Conservation (phyloP, 2,113 vertebrate genomes). For the Passer domesticus region DNA sequence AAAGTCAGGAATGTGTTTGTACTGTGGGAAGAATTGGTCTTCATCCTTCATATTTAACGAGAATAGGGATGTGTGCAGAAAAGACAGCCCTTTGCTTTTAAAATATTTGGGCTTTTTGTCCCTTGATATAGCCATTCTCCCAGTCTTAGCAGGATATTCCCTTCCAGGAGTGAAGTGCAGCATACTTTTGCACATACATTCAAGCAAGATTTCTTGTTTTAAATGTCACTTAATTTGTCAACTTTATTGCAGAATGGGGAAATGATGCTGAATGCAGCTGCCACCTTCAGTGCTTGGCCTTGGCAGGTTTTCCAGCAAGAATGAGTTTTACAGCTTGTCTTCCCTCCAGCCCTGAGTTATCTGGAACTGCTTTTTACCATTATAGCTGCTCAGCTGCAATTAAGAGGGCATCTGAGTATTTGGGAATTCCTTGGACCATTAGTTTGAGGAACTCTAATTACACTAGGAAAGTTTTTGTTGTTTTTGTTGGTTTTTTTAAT, state of each 20-base stretch:
- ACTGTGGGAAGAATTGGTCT: not conserved
- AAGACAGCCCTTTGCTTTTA: constrained; percentile 8
- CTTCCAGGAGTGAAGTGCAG: constrained; percentile 34
- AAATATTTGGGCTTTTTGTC: constrained; percentile 30
- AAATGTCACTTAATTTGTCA: constrained; percentile 72
- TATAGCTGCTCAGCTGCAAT: constrained; percentile 70
- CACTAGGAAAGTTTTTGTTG: not conserved
- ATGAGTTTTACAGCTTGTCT: constrained; percentile 70
- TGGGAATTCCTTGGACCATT: constrained; percentile 73
- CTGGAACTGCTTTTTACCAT: constrained; percentile 66
- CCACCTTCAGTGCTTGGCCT: constrained; percentile 67
- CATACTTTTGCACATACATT: constrained; percentile 41
- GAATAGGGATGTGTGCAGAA: not conserved
- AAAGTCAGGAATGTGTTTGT: not conserved
- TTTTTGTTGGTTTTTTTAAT: not conserved
- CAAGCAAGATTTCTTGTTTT: constrained; percentile 45
- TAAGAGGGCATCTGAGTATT: constrained; percentile 73
- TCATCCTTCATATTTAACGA: constrained; percentile 22
- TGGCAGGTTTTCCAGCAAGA: constrained; percentile 68
- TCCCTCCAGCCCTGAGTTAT: constrained; percentile 66
- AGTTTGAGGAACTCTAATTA: constrained; percentile 66
- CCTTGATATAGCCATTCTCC: constrained; percentile 24
- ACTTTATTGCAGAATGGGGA: constrained; percentile 69
- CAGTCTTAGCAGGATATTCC: not conserved
- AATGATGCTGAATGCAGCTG: constrained; percentile 62